phyloP scores from a whole-genome alignment of 2,797 vertebrate genomes.

The Pogoniulus pusillus region DNA sequence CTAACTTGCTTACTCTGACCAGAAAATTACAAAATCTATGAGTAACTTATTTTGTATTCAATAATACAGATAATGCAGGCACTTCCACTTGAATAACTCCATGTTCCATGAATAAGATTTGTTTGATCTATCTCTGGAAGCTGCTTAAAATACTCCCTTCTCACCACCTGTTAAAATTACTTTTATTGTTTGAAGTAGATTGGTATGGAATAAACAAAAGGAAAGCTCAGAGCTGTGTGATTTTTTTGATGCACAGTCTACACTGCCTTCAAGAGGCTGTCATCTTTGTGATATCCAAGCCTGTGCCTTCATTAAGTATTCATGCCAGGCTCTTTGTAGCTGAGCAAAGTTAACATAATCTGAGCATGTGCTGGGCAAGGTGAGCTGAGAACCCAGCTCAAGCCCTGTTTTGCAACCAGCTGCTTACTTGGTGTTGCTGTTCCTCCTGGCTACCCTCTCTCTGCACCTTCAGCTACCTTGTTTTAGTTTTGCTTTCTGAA shows the following conservation, averaged over 20 bases:
- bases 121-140: slow-evolving; percentile 9
- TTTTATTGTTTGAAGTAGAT: slow-evolving; percentile 6
- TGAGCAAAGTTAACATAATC: slow-evolving; percentile 19
- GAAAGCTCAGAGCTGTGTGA: neutral
- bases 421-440: neutral
- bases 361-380: slow-evolving; percentile 7
- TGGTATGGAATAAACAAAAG: slow-evolving; percentile 21
- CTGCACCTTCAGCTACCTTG: neutral
- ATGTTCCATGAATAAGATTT: neutral
- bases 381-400: slow-evolving; percentile 20
- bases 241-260: slow-evolving; percentile 1
- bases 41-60: neutral
- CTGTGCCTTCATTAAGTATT: slow-evolving; percentile 17
- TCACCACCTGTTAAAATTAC: neutral
- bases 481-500: neutral
- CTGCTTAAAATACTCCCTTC: slow-evolving; percentile 6
- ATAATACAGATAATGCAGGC: neutral
- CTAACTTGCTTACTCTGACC: neutral
- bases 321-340: slow-evolving; percentile 14
- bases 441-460: neutral
- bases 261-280: slow-evolving; percentile 29
- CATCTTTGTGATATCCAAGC: neutral
- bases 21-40: neutral
- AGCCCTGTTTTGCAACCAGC: neutral
- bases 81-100: neutral